Conservation (phyloP, 2,113 vertebrate genomes). For the Anthoscopus minutus region DNA sequence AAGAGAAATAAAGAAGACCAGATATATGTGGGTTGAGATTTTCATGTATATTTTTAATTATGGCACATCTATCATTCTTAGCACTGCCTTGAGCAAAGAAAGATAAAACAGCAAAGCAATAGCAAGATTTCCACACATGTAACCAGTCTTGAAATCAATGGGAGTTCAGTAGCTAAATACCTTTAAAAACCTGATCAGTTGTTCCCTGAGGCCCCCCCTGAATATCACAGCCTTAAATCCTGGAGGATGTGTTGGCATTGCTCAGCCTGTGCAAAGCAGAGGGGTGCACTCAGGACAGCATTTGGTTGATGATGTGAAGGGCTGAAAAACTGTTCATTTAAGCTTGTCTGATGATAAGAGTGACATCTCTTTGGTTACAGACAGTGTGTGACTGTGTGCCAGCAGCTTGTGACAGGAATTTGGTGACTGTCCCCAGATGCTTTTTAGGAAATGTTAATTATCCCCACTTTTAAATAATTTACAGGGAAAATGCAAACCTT, state of each 20-base stretch:
- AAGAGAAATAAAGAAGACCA: neutral
- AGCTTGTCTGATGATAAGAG: neutral
- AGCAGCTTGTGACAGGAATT: neutral
- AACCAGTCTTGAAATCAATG: slow-evolving; percentile 40
- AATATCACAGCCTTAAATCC: slow-evolving; percentile 41
- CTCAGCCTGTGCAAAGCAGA: neutral
- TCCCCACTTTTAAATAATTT: neutral
- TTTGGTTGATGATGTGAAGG: neutral
- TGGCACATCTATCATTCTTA: slow-evolving; percentile 31
- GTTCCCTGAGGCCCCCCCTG: neutral
- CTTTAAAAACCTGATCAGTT: neutral
- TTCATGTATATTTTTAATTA: slow-evolving; percentile 42
- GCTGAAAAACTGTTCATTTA: neutral
- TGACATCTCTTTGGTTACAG: neutral
- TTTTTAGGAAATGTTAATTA: neutral
- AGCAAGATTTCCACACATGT: slow-evolving; percentile 3
- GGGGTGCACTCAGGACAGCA: neutral
- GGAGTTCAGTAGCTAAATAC: neutral
- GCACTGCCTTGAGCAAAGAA: slow-evolving; percentile 32
- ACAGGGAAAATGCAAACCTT: neutral
- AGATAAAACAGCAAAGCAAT: slow-evolving; percentile 16
- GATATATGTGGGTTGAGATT: neutral
- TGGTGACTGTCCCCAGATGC: neutral
- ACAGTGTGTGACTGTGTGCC: neutral
- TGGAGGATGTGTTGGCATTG: neutral